Evolutionary conservation across 2,888 invertebrate genomes (phyloP).

Genomic region (Chorisops tibialis): DNA sequence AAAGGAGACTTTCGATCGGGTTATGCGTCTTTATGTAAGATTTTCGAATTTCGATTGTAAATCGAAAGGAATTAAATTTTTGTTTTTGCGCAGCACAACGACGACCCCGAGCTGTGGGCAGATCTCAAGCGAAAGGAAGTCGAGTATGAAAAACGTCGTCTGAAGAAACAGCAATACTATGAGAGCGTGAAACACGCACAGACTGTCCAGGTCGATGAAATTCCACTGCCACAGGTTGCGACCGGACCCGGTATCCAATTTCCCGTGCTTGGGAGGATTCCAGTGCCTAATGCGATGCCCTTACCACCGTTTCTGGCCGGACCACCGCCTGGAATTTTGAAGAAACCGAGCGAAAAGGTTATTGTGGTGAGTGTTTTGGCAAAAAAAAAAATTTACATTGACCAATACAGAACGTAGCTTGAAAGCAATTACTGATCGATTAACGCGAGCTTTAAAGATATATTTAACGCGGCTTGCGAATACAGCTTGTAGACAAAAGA

Average conservation of each 20-base stretch:
- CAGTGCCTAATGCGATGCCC: conserved; percentile 46
- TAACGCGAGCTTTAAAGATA: too few species aligned
- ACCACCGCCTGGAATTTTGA: conserved; percentile 68
- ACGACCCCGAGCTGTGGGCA: conserved; percentile 91
- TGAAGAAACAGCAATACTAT: conserved; percentile 85
- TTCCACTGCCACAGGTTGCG: conserved; percentile 69
- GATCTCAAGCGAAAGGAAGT: conserved; percentile 86
- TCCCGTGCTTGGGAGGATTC: conserved; percentile 48
- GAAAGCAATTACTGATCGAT: too few species aligned
- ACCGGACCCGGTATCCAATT: conserved; percentile 51
- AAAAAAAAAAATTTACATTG: too few species aligned
- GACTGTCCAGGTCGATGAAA: conserved; percentile 91
- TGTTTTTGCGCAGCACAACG: conserved; percentile 73
- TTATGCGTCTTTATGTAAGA: conserved; percentile 91
- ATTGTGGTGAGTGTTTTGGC: conserved; percentile 1
- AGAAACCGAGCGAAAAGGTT: conserved; percentile 64
- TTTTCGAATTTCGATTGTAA: too few species aligned
- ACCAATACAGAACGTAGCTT: too few species aligned
- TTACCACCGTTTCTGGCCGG: conserved; percentile 54
- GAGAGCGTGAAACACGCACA: conserved; percentile 95
- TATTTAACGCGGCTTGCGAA: too few species aligned
- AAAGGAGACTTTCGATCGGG: conserved; percentile 90
- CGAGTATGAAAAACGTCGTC: conserved; percentile 87
- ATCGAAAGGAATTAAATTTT: not conserved
- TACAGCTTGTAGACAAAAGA: too few species aligned